Evolutionary conservation across 2,113 vertebrate genomes (phyloP).

Genomic region (Salvelinus fontinalis): DNA sequence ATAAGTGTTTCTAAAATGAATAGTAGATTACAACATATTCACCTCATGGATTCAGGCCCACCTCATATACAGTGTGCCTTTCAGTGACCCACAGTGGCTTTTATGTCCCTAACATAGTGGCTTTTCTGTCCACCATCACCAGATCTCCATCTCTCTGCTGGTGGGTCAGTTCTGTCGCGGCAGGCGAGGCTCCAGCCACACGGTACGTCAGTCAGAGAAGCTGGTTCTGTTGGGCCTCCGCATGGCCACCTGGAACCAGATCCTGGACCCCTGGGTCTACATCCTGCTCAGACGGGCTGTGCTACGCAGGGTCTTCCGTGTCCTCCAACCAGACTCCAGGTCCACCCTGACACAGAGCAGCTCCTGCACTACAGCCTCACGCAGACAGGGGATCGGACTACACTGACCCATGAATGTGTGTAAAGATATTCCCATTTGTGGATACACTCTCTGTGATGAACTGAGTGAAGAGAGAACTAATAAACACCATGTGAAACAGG

Average conservation of each 20-base stretch:
- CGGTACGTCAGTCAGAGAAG: slow-evolving; percentile 29
- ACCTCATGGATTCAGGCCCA: too few relatives aligned
- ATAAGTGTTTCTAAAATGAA: too few relatives aligned
- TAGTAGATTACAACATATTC: too few relatives aligned
- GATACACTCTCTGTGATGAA: too few relatives aligned
- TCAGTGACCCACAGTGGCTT: too few relatives aligned
- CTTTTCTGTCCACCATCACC: too few relatives aligned
- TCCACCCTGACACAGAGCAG: slow-evolving; percentile 17
- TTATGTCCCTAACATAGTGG: too few relatives aligned
- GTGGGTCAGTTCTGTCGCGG: slow-evolving; percentile 41
- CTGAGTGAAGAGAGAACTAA: too few relatives aligned
- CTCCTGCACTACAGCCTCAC: slow-evolving; percentile 22
- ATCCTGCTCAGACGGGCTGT: slow-evolving; percentile 83
- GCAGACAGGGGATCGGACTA: slow-evolving; percentile 6
- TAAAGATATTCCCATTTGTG: too few relatives aligned
- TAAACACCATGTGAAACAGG: too few relatives aligned
- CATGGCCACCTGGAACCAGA: slow-evolving; percentile 85
- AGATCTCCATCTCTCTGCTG: slow-evolving; percentile 58
- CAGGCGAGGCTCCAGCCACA: background rate
- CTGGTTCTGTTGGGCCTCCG: slow-evolving; percentile 76
- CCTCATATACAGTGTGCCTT: too few relatives aligned
- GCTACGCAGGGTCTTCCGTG: slow-evolving; percentile 70
- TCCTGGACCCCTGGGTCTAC: slow-evolving; percentile 88
- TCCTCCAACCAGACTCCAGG: slow-evolving; percentile 53
- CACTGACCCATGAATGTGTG: background rate